Percentiles rank a stretch among this genome's conserved stretches.
Evolutionary conservation across 2,888 invertebrate species (phyloP).

Genomic region (Carcina quercana): DNA sequence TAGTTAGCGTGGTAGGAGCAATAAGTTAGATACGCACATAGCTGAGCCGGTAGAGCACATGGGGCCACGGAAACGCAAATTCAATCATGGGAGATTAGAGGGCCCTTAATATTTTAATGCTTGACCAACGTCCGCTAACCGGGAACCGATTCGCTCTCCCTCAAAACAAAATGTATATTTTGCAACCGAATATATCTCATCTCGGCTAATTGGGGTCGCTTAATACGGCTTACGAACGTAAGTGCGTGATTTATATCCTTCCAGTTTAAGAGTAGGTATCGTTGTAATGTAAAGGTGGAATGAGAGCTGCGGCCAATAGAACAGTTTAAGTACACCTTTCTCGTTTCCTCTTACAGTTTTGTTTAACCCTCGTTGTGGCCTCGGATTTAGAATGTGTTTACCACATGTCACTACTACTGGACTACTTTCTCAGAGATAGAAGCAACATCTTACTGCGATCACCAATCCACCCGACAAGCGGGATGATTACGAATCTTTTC

Average conservation of each 20-base stretch:
- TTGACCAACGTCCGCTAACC: slow-evolving; percentile 66
- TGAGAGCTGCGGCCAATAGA: too few species aligned
- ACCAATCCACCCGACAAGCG: too few species aligned
- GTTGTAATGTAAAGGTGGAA: slow-evolving; percentile 28
- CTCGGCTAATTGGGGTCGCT: slow-evolving; percentile 71
- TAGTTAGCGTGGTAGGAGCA: slow-evolving; percentile 29
- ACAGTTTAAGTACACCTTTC: too few species aligned
- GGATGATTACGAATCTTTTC: too few species aligned
- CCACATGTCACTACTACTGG: too few species aligned
- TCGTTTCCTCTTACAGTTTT: too few species aligned
- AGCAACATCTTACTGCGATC: too few species aligned
- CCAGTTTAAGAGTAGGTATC: slow-evolving; percentile 42
- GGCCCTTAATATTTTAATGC: slow-evolving; percentile 71
- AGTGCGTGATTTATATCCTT: slow-evolving; percentile 69
- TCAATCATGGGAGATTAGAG: slow-evolving; percentile 71
- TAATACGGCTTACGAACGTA: slow-evolving; percentile 72
- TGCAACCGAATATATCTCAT: slow-evolving; percentile 55
- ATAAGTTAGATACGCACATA: slow-evolving; percentile 31
- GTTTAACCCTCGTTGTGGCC: too few species aligned
- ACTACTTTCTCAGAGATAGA: too few species aligned
- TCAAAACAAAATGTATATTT: slow-evolving; percentile 55
- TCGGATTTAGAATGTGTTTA: too few species aligned
- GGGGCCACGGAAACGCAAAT: slow-evolving; percentile 57
- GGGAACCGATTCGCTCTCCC: slow-evolving; percentile 55
- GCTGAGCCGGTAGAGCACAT: slow-evolving; percentile 42